Percentiles rank a stretch among this genome's conserved stretches.
These are phyloP conservation scores for Anastatus disparis DNA, from an alignment of 1,140 invertebrate species.

Conservation along the genomic window DNA sequence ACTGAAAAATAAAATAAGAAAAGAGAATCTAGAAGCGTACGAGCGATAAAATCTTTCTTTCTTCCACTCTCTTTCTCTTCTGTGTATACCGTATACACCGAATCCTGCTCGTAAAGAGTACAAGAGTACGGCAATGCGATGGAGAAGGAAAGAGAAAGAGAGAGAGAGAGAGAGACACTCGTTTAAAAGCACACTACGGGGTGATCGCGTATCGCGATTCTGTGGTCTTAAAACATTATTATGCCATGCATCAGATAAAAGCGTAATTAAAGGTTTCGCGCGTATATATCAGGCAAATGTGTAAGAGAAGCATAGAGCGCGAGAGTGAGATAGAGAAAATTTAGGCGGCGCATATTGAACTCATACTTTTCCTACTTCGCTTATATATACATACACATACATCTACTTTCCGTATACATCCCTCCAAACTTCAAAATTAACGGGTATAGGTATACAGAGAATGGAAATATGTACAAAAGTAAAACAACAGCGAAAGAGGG, in stretches of 20 bases:
- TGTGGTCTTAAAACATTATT: constrained; percentile 53
- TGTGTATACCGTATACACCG: not conserved
- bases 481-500: not conserved
- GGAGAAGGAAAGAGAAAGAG: constrained; percentile 7
- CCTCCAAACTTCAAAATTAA: too few species aligned
- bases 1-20: too few species aligned
- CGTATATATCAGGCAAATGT: constrained; percentile 32
- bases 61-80: not conserved
- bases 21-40: constrained; percentile 30
- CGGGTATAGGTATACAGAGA: not conserved
- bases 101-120: too few species aligned
- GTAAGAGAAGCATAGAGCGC: not conserved
- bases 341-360: too few species aligned
- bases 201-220: constrained; percentile 36
- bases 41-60: constrained; percentile 25
- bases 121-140: too few species aligned
- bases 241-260: constrained; percentile 56
- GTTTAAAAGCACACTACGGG: constrained; percentile 27
- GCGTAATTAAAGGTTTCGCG: constrained; percentile 57
- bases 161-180: constrained; percentile 32
- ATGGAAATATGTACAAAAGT: not conserved
- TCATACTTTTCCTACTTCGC: too few species aligned
- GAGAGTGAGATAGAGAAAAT: too few species aligned
- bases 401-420: too few species aligned
- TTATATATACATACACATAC: too few species aligned